Conservation (phyloP, 2,888 invertebrate genomes). For the Eurytoma adleriae region DNA sequence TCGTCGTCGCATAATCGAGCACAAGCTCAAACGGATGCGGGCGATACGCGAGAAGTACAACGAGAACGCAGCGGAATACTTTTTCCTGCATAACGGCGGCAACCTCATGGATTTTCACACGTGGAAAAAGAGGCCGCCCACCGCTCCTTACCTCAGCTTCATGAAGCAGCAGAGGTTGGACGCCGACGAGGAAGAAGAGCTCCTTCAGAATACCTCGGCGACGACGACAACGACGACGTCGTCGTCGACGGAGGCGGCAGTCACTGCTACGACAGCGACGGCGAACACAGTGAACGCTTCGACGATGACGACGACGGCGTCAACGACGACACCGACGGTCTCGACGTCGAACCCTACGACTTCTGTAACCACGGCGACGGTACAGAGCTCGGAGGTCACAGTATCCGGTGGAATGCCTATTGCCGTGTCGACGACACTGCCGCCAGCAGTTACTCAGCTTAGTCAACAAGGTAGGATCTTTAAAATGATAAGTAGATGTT, state of each 20-base stretch:
- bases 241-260: neutral
- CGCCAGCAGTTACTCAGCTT: slow-evolving; percentile 81
- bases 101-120: slow-evolving; percentile 92
- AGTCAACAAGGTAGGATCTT: slow-evolving; percentile 78
- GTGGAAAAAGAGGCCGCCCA: slow-evolving; percentile 89
- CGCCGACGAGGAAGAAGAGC: slow-evolving; percentile 21
- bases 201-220: slow-evolving; percentile 36
- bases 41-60: slow-evolving; percentile 85
- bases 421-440: slow-evolving; percentile 80
- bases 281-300: neutral
- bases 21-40: slow-evolving; percentile 83
- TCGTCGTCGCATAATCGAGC: slow-evolving; percentile 84
- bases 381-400: slow-evolving; percentile 79
- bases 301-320: neutral
- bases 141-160: slow-evolving; percentile 85
- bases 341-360: slow-evolving; percentile 57
- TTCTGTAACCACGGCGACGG: slow-evolving; percentile 55
- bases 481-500: neutral
- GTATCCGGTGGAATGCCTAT: slow-evolving; percentile 80
- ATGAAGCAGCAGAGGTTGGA: slow-evolving; percentile 78
- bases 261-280: neutral
- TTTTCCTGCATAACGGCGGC: slow-evolving; percentile 90
- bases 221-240: neutral
- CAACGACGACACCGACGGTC: neutral
- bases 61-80: slow-evolving; percentile 89